phyloP scores from a whole-genome alignment of 2,797 vertebrate genomes.

The Dallia pectoralis region DNA sequence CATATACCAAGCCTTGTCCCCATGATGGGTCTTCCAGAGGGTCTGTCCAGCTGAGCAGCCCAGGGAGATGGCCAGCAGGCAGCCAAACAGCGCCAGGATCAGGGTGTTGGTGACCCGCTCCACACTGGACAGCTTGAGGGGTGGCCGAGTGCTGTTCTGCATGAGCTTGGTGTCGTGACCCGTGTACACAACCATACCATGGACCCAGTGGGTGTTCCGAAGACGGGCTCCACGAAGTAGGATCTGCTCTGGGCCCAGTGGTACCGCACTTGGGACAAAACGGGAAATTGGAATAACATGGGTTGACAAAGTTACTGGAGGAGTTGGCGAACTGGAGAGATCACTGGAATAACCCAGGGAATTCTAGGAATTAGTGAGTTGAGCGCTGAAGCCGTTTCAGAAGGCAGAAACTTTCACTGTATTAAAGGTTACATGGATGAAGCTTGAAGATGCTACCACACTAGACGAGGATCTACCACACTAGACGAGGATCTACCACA shows the following conservation, averaged over 20 bases:
- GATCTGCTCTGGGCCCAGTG: slow-evolving; percentile 95
- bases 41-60: slow-evolving; percentile 94
- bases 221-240: slow-evolving; percentile 94
- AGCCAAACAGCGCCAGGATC: slow-evolving; percentile 96
- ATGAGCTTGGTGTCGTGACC: slow-evolving; percentile 99
- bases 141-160: slow-evolving; percentile 98
- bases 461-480: not conserved
- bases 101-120: slow-evolving; percentile 98
- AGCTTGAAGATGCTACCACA: not conserved
- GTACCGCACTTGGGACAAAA: slow-evolving; percentile 76
- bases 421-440: not conserved
- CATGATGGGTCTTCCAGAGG: slow-evolving; percentile 93
- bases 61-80: slow-evolving; percentile 95
- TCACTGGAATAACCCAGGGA: not conserved
- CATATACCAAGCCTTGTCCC: slow-evolving; percentile 95
- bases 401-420: not conserved
- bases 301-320: no score
- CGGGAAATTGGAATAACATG: no score
- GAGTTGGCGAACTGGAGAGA: not conserved
- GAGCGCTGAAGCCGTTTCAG: not conserved
- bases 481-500: not conserved
- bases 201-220: slow-evolving; percentile 97
- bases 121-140: slow-evolving; percentile 97
- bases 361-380: not conserved
- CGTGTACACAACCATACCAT: slow-evolving; percentile 96